Conservation (phyloP, 2,888 invertebrate species). For the Epinotia bilunana region DNA sequence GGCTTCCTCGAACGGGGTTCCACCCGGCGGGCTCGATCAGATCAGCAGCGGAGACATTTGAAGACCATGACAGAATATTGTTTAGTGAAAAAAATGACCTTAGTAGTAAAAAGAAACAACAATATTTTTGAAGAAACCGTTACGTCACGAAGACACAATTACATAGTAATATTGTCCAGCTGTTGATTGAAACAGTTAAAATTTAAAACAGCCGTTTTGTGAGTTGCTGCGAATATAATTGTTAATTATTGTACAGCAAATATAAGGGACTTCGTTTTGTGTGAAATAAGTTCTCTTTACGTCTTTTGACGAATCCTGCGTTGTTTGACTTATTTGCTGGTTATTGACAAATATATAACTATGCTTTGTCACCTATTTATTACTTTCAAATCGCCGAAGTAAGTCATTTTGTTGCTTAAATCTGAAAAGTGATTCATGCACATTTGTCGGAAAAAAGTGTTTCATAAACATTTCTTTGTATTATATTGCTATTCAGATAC, state of each 20-base stretch:
- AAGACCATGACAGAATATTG: not conserved
- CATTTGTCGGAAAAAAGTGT: too few species aligned
- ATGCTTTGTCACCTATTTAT: not conserved
- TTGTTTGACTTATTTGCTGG: not conserved
- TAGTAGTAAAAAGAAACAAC: not conserved
- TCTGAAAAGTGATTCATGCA: too few species aligned
- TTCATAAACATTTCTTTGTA: not conserved
- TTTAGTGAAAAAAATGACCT: constrained; percentile 41
- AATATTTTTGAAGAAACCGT: not conserved
- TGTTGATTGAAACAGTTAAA: too few species aligned
- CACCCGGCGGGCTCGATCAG: constrained; percentile 26
- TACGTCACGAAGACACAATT: not conserved
- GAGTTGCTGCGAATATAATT: too few species aligned
- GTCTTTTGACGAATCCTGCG: not conserved
- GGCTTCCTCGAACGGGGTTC: constrained; percentile 25
- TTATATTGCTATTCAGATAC: too few species aligned
- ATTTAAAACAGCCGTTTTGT: too few species aligned
- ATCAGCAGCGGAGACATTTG: constrained; percentile 40
- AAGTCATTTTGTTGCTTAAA: not conserved
- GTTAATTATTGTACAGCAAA: too few species aligned
- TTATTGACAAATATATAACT: not conserved
- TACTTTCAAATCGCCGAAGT: not conserved
- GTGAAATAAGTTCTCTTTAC: not conserved
- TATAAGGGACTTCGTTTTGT: not conserved
- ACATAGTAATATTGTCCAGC: not conserved